Percentiles rank a stretch among this genome's conserved stretches.
Conservation (phyloP, 30 jellyfish, hydroid and myxozoan species). For the Clytia hemisphaerica region DNA sequence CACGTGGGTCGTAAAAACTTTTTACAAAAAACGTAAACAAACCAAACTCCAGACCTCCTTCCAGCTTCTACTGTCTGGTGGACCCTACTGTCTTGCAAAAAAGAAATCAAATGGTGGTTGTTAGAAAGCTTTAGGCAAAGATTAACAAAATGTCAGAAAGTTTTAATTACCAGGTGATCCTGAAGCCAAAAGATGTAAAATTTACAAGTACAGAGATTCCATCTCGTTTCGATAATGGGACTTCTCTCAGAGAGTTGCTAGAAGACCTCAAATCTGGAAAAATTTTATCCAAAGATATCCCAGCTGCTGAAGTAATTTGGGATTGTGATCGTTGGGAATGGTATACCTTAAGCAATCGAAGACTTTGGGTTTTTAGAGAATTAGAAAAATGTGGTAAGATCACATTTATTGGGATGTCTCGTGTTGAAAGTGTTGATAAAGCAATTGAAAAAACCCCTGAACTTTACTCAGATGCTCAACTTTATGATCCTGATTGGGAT, state of each 20-base stretch:
- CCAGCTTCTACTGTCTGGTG: no score
- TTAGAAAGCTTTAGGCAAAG: no score
- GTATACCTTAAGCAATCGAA: slow-evolving; percentile 36
- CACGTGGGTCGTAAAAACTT: no score
- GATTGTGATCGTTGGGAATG: slow-evolving; percentile 50
- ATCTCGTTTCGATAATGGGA: slow-evolving; percentile 38
- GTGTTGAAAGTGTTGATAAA: slow-evolving; percentile 23
- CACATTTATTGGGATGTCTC: slow-evolving; percentile 34
- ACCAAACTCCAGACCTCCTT: no score
- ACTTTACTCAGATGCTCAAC: background rate
- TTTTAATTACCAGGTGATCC: slow-evolving; percentile 38
- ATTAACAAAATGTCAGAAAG: no score
- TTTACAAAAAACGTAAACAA: no score
- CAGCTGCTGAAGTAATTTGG: slow-evolving; percentile 51
- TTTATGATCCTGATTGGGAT: background rate
- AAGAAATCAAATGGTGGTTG: no score
- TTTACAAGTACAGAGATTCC: slow-evolving; percentile 35
- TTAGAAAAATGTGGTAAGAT: slow-evolving; percentile 42
- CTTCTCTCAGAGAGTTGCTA: slow-evolving; percentile 16
- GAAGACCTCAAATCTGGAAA: slow-evolving; percentile 36
- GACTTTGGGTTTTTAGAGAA: slow-evolving; percentile 54
- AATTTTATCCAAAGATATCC: slow-evolving; percentile 19
- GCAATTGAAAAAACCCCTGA: background rate
- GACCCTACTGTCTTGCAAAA: no score
- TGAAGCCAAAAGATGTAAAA: slow-evolving; percentile 44